A percentile compares a stretch with the other conserved stretches of the same genome.
phyloP scores from a whole-genome alignment of 2,113 vertebrate genomes.

The Panthera uncia region DNA sequence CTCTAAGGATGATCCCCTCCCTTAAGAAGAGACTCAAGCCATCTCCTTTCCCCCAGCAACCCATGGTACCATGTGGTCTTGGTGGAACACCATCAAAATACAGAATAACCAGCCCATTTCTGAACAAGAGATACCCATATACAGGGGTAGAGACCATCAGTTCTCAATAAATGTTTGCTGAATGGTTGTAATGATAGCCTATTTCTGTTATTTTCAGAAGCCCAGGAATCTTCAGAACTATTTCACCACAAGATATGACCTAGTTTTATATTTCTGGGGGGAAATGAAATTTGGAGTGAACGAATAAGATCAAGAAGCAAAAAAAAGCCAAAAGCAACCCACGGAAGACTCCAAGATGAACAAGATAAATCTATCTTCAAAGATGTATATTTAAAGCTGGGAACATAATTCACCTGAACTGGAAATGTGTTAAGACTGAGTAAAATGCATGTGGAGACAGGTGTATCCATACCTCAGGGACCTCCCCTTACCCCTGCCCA shows the following conservation, averaged over 20 bases:
- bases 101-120: conserved; percentile 12
- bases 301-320: conserved; percentile 47
- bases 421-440: neutral
- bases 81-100: neutral
- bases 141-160: neutral
- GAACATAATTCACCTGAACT: conserved; percentile 4
- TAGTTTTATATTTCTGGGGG: conserved; percentile 63
- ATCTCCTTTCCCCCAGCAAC: neutral
- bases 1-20: neutral
- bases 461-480: neutral
- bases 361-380: conserved; percentile 32
- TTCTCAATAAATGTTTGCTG: neutral
- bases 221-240: conserved; percentile 42
- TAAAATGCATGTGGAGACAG: neutral
- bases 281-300: conserved; percentile 57
- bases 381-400: neutral
- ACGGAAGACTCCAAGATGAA: neutral
- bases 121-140: neutral
- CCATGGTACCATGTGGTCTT: neutral
- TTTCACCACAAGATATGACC: conserved; percentile 52
- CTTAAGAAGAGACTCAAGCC: neutral
- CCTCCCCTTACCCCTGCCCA: neutral
- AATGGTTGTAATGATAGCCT: conserved; percentile 7
- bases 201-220: conserved; percentile 69
- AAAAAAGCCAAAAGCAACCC: conserved; percentile 33